Evolutionary conservation across 2,888 invertebrate genomes (phyloP).

Genomic region (Eucriotettix oculatus): DNA sequence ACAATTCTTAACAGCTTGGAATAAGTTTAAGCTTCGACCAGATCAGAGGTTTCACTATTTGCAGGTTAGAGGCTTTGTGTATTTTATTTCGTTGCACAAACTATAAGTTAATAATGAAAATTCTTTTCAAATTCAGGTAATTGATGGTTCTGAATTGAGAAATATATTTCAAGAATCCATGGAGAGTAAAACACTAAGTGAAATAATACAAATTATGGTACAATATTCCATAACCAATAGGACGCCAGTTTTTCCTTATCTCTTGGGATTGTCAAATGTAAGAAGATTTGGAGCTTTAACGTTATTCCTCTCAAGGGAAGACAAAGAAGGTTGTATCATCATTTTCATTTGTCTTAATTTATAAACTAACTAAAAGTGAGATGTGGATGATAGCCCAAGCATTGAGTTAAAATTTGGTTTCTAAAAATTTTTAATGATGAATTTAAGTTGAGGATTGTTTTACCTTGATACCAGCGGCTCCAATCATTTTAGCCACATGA

Average conservation of each 20-base stretch:
- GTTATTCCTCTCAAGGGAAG: conserved; percentile 42
- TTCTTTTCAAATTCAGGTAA: conserved; percentile 27
- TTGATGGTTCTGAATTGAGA: conserved; percentile 38
- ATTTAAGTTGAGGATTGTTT: too few relatives aligned
- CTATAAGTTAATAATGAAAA: background rate
- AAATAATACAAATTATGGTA: conserved; percentile 34
- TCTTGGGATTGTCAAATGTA: conserved; percentile 36
- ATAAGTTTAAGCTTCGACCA: conserved; percentile 31
- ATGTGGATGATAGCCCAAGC: too few relatives aligned
- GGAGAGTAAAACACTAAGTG: conserved; percentile 44
- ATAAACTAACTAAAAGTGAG: too few relatives aligned
- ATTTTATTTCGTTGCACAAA: background rate
- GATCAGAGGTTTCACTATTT: conserved; percentile 40
- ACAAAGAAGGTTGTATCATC: conserved; percentile 35
- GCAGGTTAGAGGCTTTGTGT: conserved; percentile 25
- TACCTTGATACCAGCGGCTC: too few relatives aligned
- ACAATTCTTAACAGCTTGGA: conserved; percentile 49
- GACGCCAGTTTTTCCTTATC: conserved; percentile 30
- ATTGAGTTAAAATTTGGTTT: too few relatives aligned
- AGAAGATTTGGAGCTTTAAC: conserved; percentile 45
- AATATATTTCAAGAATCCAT: conserved; percentile 48
- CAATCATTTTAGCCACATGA: too few relatives aligned
- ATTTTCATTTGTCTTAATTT: too few relatives aligned
- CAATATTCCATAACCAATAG: conserved; percentile 28
- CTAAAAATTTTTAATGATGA: too few relatives aligned